phyloP scores from a whole-genome alignment of 2,113 vertebrate genomes.

The Takifugu bimaculatus region DNA sequence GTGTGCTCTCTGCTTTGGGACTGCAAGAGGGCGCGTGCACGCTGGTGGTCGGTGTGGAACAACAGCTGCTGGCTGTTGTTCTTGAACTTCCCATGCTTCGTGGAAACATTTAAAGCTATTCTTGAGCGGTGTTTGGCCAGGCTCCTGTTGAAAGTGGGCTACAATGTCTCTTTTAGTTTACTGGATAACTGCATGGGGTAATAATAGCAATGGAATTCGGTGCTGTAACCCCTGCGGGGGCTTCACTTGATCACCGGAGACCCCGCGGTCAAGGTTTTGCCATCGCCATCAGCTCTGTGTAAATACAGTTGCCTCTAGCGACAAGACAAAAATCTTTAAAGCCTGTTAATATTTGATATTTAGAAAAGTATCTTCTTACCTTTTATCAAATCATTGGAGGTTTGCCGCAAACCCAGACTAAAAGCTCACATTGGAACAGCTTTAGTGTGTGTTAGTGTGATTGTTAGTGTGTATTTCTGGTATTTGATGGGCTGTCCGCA shows the following conservation, averaged over 20 bases:
- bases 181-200: conserved; percentile 33
- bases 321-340: conserved; percentile 5
- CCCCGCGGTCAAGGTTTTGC: conserved; percentile 38
- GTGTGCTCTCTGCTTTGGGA: conserved; percentile 23
- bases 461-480: conserved; percentile 38
- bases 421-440: neutral
- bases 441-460: conserved; percentile 33
- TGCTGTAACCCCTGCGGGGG: conserved; percentile 37
- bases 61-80: conserved; percentile 34
- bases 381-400: neutral
- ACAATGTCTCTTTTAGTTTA: conserved; percentile 33
- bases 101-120: conserved; percentile 38
- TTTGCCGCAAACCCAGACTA: neutral
- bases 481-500: conserved; percentile 16
- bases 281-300: neutral
- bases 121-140: neutral
- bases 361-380: neutral
- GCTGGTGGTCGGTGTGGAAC: conserved; percentile 10
- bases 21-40: conserved; percentile 1
- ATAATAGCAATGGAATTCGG: conserved; percentile 56
- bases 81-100: conserved; percentile 23
- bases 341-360: conserved; percentile 15
- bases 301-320: conserved; percentile 21
- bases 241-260: conserved; percentile 33
- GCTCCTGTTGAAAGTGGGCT: conserved; percentile 30